Evolutionary conservation across 2,113 vertebrate genomes (phyloP), one percentile per base, ranked within the genome.

Genomic region (Eulemur macaco): DNA sequence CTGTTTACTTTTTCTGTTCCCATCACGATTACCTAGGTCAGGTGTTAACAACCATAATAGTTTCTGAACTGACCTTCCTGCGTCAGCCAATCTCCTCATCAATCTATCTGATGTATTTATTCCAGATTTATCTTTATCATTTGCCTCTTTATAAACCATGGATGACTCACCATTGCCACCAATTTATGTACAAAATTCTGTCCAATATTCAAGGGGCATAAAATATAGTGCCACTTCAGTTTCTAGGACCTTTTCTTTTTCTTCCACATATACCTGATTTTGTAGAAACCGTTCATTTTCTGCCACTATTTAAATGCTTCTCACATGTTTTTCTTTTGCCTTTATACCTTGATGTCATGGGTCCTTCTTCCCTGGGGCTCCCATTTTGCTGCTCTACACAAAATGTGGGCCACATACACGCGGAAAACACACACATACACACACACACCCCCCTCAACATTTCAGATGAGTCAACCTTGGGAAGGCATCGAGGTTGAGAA

Each of bases 141-240:
- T 96, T 95, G 10, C 31, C 69, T 86, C 23, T 71, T 96, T 82
- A 86, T 73, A 64, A 94, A 50, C 27, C 34, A 71, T n/a, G 6
- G 42, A 47, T 66, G 52, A 34, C 81, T 58, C 63, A 82, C 29
- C 25, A 74, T 14, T 56, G 47, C 29, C 69, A 76, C 6, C 21
- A 66, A 81, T 60, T 77, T 39, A 94, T 71, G 13, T 77, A 54
- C 5, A 77, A 73, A 95, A 42, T 25, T 73, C 34, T 91, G 37
- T 95, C 15, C 8, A 29, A 3, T 63, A 89, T 64, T 91, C 47
- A 85, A 91, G 42, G 13, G 25, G 12, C 12, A 64, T 73, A 86
- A 88, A 90, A 34, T 77, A 82, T n/a, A 39, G 2, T 47, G 14
- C 4, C 69, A 64, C 56, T 13, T 92, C 4, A 1, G 20, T 89